A percentile compares a stretch with the other conserved stretches of the same genome.
These are phyloP conservation scores for Brassicogethes aeneus DNA, from an alignment of 2,888 invertebrate species.

Conservation along the genomic window DNA sequence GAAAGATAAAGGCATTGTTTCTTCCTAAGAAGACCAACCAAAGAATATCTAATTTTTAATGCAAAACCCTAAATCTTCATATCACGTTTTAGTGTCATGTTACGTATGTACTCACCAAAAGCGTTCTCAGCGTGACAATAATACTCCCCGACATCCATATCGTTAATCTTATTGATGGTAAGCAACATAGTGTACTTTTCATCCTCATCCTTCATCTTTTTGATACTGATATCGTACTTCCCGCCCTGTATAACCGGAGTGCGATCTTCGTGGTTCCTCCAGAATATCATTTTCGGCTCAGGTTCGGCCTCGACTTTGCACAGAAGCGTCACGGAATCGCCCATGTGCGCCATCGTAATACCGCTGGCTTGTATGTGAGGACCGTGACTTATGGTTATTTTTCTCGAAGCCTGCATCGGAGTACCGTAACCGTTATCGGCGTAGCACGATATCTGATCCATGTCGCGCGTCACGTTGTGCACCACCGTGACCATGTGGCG, in stretches of 20 bases:
- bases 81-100: too few relatives aligned
- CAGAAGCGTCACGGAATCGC: conserved; percentile 67
- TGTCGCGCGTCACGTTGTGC: conserved; percentile 74
- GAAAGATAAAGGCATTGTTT: too few relatives aligned
- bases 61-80: too few relatives aligned
- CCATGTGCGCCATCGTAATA: conserved; percentile 67
- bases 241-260: conserved; percentile 70
- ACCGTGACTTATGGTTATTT: conserved; percentile 70
- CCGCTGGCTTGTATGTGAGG: conserved; percentile 70
- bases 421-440: conserved; percentile 83
- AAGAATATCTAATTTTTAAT: too few relatives aligned
- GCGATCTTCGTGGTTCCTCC: conserved; percentile 66
- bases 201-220: conserved; percentile 54
- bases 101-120: too few relatives aligned
- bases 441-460: conserved; percentile 80
- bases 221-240: conserved; percentile 57
- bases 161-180: conserved; percentile 61
- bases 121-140: conserved; percentile 80
- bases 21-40: too few relatives aligned
- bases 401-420: conserved; percentile 75
- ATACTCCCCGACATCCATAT: conserved; percentile 69
- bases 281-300: conserved; percentile 72
- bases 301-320: conserved; percentile 73
- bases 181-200: conserved; percentile 66
- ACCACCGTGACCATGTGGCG: conserved; percentile 82